Evolutionary conservation across 1,140 invertebrate species (phyloP), one percentile per base, ranked within the genome.

Genomic region (Orius insidiosus): DNA sequence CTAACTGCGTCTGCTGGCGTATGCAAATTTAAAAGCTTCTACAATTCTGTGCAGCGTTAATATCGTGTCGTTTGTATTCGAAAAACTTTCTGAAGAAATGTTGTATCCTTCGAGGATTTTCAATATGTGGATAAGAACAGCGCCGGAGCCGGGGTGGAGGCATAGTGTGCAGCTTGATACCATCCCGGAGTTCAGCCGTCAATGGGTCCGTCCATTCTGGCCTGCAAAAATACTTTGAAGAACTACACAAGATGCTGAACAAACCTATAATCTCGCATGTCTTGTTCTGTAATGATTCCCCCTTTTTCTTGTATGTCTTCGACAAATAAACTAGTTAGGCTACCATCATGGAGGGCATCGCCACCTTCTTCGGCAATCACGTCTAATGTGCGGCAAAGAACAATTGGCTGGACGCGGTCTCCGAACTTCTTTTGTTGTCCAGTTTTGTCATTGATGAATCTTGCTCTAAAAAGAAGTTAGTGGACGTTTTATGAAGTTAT

Each of bases 21-120:
- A 97, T 0, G 84, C 85, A 63, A 84, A 89, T 61, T 98, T 98
- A 52, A 88, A 81, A 0, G 88, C 74, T 62, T 98, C 94, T 11
- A 80, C 67, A 18, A 94, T 83, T 51, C 85, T 73, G 58, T 95
- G 90, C 60, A 85, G 80, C 1, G 82, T 87, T 1, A 71, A 60
- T 2, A 78, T 67, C 8, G 66, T 60, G 5, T 73, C 65, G 0
- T 65, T 61, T 36, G 64, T 61, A 35, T 67, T 59, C 40, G 76
- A 74, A 1, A 66, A 57, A 1, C 61, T 46, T 1, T 65, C 74
- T 19, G 37, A 13, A 19, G 48, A 30, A 35, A 85, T 73, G 30
- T 75, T 68, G 53, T 74, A 88, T 3, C 74, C 72, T 48, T 83
- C 75, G 15, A 97, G 65, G 42, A 94, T 75, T 54, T 83, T 84